Evolutionary conservation across 2,888 invertebrate species (phyloP), one percentile per base, ranked within the genome.

Genomic region (Dasysyrphus tricinctus): DNA sequence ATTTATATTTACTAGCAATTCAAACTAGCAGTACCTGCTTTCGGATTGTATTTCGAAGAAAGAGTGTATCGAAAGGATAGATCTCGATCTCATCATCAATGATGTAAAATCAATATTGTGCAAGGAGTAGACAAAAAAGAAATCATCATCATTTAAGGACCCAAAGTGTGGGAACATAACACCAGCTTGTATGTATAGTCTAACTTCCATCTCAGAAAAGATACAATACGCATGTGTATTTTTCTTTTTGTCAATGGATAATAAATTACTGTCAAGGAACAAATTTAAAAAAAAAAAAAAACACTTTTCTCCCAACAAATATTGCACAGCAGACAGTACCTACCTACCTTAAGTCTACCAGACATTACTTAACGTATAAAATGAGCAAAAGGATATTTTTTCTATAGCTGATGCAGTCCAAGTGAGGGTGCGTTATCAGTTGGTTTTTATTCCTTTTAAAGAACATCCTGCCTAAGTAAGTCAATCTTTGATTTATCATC

Each of bases 401-500:
- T 32, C 42, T 61, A n/a, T n/a, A 57, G 39, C 39, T n/a, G 16
- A 16, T 61, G 49, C 54, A 69, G 70, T 51, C 34, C n/a, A 32
- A n/a, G 70, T 51, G 42, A 84, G 75, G 59, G 72, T 73, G 69
- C 39, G 74, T 63, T 86, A 78, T 86, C 86, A 86, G 70, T 81
- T 74, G 54, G 51, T 56, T 56, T 49, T 77, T 76, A 63, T 75
- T 54, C 57, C 54, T 59, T 75, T 67, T 29, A 70, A 81, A 75
- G 81, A 78, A 75, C 78, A 86, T 81, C 78, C 81, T 86, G 86
- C 75, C 72, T 70, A 70, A 81, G 74, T 61, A 69, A 80, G 80
- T 84, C 83, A 80, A 67, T 80, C 54, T 47, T 67, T 81, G 81
- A 85, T 85, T 81, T 85, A 85, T 85, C 74, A 65, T 74, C 78